phyloP scores from a whole-genome alignment of 2,113 vertebrate species.

The Motacilla tschutschensis region DNA sequence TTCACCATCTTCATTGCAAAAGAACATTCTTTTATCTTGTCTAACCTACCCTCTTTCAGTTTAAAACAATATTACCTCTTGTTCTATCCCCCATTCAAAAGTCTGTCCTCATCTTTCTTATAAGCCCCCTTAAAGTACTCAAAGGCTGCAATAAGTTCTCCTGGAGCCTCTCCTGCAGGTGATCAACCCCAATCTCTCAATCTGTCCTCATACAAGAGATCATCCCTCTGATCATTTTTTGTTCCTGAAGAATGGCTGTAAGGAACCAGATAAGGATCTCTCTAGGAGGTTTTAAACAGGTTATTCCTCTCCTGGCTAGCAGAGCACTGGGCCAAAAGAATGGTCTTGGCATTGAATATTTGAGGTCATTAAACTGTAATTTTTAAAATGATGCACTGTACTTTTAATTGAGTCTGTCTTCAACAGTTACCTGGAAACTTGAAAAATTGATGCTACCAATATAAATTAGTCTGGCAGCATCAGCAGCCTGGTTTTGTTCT shows the following conservation, averaged over 20 bases:
- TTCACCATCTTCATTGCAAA: background rate
- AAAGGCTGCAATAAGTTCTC: background rate
- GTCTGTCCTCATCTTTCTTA: background rate
- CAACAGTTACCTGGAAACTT: background rate
- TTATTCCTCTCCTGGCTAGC: background rate
- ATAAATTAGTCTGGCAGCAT: background rate
- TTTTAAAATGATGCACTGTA: background rate
- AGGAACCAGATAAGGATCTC: background rate
- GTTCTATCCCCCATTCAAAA: background rate
- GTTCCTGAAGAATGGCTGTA: background rate
- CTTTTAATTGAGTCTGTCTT: background rate
- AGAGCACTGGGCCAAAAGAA: background rate
- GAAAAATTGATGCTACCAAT: background rate
- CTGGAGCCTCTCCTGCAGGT: background rate
- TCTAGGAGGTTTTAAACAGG: background rate
- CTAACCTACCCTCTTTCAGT: no score
- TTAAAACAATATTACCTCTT: background rate
- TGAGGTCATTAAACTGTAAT: background rate
- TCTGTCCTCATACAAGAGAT: accelerated
- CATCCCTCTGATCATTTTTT: background rate
- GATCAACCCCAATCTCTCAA: background rate
- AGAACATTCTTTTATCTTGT: accelerated
- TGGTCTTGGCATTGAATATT: background rate
- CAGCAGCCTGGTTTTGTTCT: background rate
- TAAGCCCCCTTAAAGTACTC: background rate